Evolutionary conservation across 2,797 vertebrate genomes (phyloP).

Genomic region (Chloroceryle inda): DNA sequence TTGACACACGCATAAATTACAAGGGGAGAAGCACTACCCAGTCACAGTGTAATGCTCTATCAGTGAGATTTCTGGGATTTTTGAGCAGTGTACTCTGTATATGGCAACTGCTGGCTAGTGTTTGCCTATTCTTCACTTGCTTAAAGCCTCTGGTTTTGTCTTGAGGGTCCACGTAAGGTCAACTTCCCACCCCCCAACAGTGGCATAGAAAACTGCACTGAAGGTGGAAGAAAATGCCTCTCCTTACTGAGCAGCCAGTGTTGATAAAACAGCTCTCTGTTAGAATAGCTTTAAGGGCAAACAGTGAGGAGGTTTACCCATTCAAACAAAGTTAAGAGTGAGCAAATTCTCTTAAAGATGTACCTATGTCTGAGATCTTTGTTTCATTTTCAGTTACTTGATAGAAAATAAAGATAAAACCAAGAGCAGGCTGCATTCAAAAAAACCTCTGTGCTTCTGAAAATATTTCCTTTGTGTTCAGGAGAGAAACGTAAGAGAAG

Average conservation of each 20-base stretch:
- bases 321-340: constrained; percentile 71
- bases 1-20: constrained; percentile 68
- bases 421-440: background rate
- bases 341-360: constrained; percentile 75
- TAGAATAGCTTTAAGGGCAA: constrained; percentile 75
- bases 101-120: constrained; percentile 73
- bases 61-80: constrained; percentile 68
- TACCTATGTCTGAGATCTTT: constrained; percentile 62
- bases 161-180: constrained; percentile 70
- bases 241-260: constrained; percentile 45
- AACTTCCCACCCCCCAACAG: constrained; percentile 68
- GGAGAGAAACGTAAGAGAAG: background rate
- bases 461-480: constrained; percentile 28
- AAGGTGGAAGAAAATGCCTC: constrained; percentile 66
- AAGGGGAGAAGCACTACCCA: constrained; percentile 27
- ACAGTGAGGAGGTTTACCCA: constrained; percentile 62
- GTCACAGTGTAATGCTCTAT: constrained; percentile 9
- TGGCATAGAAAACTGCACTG: constrained; percentile 55
- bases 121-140: constrained; percentile 73
- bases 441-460: constrained; percentile 16
- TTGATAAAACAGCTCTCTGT: constrained; percentile 75
- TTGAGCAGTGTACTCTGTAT: constrained; percentile 68
- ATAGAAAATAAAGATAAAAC: constrained; percentile 69
- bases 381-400: constrained; percentile 47
- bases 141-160: constrained; percentile 74